Conservation (phyloP, 2,113 vertebrate genomes). For the Vanacampus margaritifer region DNA sequence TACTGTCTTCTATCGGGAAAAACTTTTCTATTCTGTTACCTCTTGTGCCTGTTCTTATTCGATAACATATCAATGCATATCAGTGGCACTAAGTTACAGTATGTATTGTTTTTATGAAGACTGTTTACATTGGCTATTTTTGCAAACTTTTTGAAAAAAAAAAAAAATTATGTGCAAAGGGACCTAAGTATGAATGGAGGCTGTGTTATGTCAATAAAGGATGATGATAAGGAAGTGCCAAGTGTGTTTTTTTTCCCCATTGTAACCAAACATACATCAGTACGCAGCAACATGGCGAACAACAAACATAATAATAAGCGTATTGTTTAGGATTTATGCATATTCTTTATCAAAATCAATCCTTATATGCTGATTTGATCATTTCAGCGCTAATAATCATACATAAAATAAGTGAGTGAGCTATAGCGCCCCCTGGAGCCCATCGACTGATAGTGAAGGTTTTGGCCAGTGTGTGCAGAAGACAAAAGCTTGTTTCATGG, state of each 20-base stretch:
- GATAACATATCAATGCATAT: slow-evolving; percentile 11
- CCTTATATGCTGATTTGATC: too few relatives aligned
- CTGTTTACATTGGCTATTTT: slow-evolving; percentile 42
- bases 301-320: neutral
- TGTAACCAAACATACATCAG: neutral
- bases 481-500: slow-evolving; percentile 60
- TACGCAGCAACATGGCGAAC: neutral
- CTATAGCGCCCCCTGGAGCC: neutral
- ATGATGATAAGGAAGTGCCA: neutral
- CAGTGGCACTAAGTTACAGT: slow-evolving; percentile 14
- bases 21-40: neutral
- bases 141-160: slow-evolving; percentile 25
- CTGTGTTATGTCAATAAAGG: slow-evolving; percentile 11
- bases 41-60: slow-evolving; percentile 7
- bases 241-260: neutral
- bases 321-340: neutral
- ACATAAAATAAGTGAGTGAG: neutral
- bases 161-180: neutral
- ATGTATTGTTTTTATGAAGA: slow-evolving; percentile 13
- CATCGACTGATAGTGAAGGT: neutral
- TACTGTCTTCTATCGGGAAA: neutral
- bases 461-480: slow-evolving; percentile 7
- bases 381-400: too few relatives aligned
- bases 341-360: neutral
- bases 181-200: slow-evolving; percentile 3